Base-by-base conservation (phyloP, 92 coral and sea anemone species). In the Siderastrea radians region DNA sequence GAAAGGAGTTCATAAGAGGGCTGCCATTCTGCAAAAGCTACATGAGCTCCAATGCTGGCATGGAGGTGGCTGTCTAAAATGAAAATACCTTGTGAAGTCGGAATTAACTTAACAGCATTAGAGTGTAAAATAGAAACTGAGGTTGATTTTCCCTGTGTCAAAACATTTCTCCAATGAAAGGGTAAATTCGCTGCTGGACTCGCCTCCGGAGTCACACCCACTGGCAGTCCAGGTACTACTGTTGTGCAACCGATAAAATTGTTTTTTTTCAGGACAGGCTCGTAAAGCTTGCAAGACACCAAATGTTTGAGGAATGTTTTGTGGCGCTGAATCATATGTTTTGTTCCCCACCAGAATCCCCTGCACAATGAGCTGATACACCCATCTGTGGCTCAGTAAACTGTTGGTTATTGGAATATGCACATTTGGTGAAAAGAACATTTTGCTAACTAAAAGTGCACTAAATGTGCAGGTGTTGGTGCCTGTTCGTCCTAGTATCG, bases 31-130 rank as follows among this genome's bases (percentile, higher is more conserved):
- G 84, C 75, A 81, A 89, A 80, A 16, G 81, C 85, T 6, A 89
- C 85, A 17, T 74, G 75, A 49, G 92, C 84, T 0, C 89, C 89
- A 57, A 79, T 75, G 67, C 76, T 73, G 5, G 85, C 78, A 59
- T 83, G 88, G 14, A 84, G 61, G 84, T 89, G 86, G 85, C 81
- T 89, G 69, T 89, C 86, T 53, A 80, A 59, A 57, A 86, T 61
- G 26, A 79, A 87, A 87, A 61, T 44, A n/a, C 71, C 85, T 14
- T 48, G 73, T 48, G 80, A n/a, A 48, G 84, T 75, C 68, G 88
- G 85, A 14, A 89, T 46, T 67, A 84, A 89, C 1, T 38, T 68
- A 9, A 84, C 92, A 7, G 92, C 66, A 45, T 75, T 83, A 19
- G 78, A 80, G 3, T 50, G 16, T 2, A 83, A 64, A 61, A 83